These are phyloP conservation scores for Mastomys natalensis DNA, from an alignment of 2,113 vertebrate genomes.

Conservation along the genomic window DNA sequence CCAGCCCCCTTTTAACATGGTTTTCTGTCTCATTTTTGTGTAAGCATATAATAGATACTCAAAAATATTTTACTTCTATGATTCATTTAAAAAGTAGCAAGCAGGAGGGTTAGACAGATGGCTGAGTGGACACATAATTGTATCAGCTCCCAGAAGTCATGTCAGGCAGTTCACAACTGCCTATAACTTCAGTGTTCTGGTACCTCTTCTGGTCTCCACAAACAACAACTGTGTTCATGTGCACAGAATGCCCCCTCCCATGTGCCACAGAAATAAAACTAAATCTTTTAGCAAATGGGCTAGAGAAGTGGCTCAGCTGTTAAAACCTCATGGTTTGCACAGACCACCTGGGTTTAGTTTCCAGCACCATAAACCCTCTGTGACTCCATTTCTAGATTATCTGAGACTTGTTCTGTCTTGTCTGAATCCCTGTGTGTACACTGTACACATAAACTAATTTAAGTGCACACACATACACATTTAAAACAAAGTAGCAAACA, in stretches of 20 bases:
- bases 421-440: background rate
- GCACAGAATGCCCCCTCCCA: background rate
- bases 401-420: background rate
- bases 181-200: background rate
- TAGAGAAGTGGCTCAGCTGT: background rate
- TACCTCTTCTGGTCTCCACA: background rate
- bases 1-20: background rate
- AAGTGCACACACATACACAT: background rate
- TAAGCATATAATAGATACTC: background rate
- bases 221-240: background rate
- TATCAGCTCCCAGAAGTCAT: background rate
- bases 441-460: background rate
- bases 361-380: background rate
- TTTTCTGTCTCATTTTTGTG: background rate
- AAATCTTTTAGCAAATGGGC: background rate
- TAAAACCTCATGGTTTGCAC: background rate
- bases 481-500: background rate
- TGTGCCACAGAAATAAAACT: background rate
- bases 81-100: conserved; percentile 30
- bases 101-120: background rate
- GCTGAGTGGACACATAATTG: background rate
- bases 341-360: background rate
- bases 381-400: background rate
- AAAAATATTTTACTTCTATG: background rate
- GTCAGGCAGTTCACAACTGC: background rate